These are phyloP conservation scores for Osmerus eperlanus DNA, from an alignment of 2,113 vertebrate genomes.

Conservation along the genomic window DNA sequence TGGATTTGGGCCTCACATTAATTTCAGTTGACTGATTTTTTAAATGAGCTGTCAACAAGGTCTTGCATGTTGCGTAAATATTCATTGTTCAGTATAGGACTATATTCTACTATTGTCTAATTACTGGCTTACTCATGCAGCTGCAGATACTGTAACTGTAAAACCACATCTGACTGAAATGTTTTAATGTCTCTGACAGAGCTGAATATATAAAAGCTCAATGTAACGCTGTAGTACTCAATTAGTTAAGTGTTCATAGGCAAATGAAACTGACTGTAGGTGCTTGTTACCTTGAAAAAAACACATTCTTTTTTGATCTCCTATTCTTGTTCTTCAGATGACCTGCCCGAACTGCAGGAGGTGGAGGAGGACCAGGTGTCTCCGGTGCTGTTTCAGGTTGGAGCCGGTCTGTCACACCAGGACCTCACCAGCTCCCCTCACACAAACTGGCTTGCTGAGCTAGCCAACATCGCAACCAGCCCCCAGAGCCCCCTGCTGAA, in stretches of 20 bases:
- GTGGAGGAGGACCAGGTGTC: conserved; percentile 89
- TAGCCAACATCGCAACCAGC: conserved; percentile 97
- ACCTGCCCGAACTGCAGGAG: conserved; percentile 95
- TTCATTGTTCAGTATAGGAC: no score
- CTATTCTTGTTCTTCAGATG: conserved; percentile 71
- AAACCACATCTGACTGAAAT: no score
- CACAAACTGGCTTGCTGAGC: conserved; percentile 93
- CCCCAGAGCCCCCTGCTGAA: conserved; percentile 95
- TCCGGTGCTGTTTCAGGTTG: conserved; percentile 83
- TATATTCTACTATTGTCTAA: no score
- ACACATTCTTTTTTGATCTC: not conserved
- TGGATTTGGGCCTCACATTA: not conserved
- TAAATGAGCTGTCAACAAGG: not conserved
- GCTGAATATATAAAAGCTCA: not conserved
- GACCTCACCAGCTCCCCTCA: conserved; percentile 78
- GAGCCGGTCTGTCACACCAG: conserved; percentile 88
- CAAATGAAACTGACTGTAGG: not conserved
- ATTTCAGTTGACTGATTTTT: no score
- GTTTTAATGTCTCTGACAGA: no score
- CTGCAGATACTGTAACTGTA: no score
- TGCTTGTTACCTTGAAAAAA: no score
- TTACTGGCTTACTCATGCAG: no score
- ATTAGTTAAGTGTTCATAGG: not conserved
- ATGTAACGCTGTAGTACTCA: not conserved
- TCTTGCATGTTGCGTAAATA: no score